Conservation (phyloP, 2,888 invertebrate genomes). For the Panopea generosa region DNA sequence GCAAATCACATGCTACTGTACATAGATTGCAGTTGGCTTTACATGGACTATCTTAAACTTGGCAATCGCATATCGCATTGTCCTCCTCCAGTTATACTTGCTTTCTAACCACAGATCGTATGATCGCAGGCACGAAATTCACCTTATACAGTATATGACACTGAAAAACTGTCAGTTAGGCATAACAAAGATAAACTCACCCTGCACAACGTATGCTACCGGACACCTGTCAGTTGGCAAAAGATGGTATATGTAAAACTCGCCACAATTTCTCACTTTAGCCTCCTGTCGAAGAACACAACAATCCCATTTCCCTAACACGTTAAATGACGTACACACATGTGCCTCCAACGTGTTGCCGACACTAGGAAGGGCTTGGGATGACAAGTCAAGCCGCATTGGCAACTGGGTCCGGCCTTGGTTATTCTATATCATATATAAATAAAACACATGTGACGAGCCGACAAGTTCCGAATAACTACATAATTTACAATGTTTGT, state of each 20-base stretch:
- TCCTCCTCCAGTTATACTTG: no score
- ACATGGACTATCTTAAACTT: no score
- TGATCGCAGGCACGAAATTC: no score
- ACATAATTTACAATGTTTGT: no score
- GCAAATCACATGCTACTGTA: no score
- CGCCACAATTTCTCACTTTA: slow-evolving; percentile 63
- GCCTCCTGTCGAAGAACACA: slow-evolving; percentile 64
- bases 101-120: no score
- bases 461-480: no score
- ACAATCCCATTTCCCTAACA: slow-evolving; percentile 70
- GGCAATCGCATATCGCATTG: no score
- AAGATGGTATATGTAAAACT: slow-evolving; percentile 66
- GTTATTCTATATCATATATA: slow-evolving; percentile 46
- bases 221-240: slow-evolving; percentile 66
- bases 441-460: not conserved
- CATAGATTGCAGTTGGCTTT: no score
- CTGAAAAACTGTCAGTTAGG: no score
- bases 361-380: slow-evolving; percentile 33
- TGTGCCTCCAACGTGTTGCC: slow-evolving; percentile 38
- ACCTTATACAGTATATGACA: no score
- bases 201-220: slow-evolving; percentile 67
- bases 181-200: no score
- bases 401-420: slow-evolving; percentile 63
- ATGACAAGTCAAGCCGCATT: slow-evolving; percentile 61
- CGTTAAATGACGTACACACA: slow-evolving; percentile 66